Conservation (phyloP, 2,888 invertebrate species). For the Zhuqinia jingwanae region DNA sequence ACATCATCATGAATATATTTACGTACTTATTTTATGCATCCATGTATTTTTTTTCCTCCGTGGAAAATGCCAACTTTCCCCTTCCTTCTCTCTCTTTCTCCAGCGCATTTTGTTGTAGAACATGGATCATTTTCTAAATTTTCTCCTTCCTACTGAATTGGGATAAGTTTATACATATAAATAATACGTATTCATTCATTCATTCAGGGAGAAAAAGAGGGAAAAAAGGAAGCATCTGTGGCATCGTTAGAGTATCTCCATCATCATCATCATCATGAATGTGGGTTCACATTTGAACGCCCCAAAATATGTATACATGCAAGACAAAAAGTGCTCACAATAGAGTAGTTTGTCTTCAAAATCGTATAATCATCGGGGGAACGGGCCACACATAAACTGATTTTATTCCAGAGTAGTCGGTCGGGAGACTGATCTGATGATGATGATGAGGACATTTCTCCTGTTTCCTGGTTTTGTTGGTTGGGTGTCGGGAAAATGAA, state of each 20-base stretch:
- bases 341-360: slow-evolving; percentile 30
- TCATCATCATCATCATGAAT: slow-evolving; percentile 34
- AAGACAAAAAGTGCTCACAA: slow-evolving; percentile 43
- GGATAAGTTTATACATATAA: no score
- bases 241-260: no score
- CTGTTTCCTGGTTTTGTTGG: slow-evolving; percentile 29
- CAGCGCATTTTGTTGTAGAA: no score
- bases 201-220: neutral
- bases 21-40: slow-evolving; percentile 33
- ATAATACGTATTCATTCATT: slow-evolving; percentile 61
- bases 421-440: neutral
- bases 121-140: slow-evolving; percentile 34
- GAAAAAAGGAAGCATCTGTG: slow-evolving; percentile 67
- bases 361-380: slow-evolving; percentile 30
- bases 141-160: neutral
- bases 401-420: slow-evolving; percentile 7
- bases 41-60: no score
- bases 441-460: slow-evolving; percentile 13
- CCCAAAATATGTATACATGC: slow-evolving; percentile 47
- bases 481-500: slow-evolving; percentile 49
- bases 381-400: slow-evolving; percentile 41
- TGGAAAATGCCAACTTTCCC: slow-evolving; percentile 23
- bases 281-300: slow-evolving; percentile 45
- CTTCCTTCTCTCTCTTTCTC: slow-evolving; percentile 36
- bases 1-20: slow-evolving; percentile 49